Base-by-base conservation (phyloP, 2,888 invertebrate species). In the Plebejus melissa region DNA sequence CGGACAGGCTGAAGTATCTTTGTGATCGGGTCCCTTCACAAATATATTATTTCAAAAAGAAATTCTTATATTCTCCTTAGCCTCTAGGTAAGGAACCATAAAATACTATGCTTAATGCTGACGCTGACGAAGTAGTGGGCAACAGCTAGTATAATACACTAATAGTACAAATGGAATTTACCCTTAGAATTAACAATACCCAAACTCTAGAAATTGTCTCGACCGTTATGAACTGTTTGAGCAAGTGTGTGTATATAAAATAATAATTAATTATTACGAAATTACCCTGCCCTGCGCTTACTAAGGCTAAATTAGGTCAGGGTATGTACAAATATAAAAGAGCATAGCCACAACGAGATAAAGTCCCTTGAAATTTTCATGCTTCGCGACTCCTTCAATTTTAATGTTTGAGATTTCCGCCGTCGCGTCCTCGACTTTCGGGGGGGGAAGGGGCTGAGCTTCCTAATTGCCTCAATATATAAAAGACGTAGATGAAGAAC, bases 321-420 rank as follows among this genome's bases (percentile, higher is more conserved):
- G 16, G 32, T 60, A 58, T 60, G 4, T 11, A 46, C 9, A 46
- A 11, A 60, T 28, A 58, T 58, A 58, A 58, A 58, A 22, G 58
- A 58, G 22, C 58, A n/a, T 9, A 54, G 16, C 71, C 71, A 71
- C 46, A 71, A 71, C 7, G 38, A 71, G 4, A 41, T 70, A 9
- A 71, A 13, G 2, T 28, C 13, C 50, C 41, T 41, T 46, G 11
- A 32, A 50, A 71, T n/a, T 71, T 50, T 13, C 50, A 71, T 50
- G 71, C 46, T 71, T 13, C 22, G 11, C 50, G 71, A 28, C 22
- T 11, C 46, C 46, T 50, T 50, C 28, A 71, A 46, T 71, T 71
- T 71, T 71, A 71, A 46, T 71, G 71, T 71, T 71, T 71, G 71
- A 28, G 71, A 71, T 71, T 71, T 71, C 71, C 28, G 46, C 71